phyloP scores from a whole-genome alignment of 1,140 invertebrate species.

The Penaeus vannamei region DNA sequence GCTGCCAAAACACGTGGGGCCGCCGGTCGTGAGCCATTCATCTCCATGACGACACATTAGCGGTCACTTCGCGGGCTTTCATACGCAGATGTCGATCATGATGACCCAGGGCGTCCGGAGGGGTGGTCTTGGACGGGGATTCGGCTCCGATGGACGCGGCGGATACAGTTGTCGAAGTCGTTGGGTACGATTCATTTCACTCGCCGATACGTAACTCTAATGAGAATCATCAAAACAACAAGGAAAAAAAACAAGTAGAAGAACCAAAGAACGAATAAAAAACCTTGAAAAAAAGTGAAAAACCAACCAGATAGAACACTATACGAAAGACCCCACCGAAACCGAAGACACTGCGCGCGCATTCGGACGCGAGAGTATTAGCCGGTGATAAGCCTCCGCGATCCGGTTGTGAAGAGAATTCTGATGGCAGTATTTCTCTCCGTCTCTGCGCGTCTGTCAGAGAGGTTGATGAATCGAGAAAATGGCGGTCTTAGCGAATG shows the following conservation, averaged over 20 bases:
- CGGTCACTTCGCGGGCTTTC: slow-evolving; percentile 61
- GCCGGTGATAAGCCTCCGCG: slow-evolving; percentile 3
- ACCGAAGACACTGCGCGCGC: neutral
- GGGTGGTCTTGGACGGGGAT: neutral
- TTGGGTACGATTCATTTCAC: neutral
- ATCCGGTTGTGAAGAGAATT: neutral
- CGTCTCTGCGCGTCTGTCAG: neutral
- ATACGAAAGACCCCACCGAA: neutral
- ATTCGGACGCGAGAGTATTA: slow-evolving; percentile 2
- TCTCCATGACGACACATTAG: slow-evolving; percentile 62
- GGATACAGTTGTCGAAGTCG: neutral
- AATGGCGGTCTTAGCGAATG: too few species aligned
- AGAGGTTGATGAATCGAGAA: too few species aligned
- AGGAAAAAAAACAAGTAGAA: too few species aligned
- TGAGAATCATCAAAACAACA: too few species aligned
- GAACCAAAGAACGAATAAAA: too few species aligned
- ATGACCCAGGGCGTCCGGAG: slow-evolving; percentile 48
- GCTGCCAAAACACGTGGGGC: slow-evolving; percentile 33
- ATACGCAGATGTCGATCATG: slow-evolving; percentile 55
- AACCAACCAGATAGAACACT: neutral
- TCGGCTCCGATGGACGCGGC: neutral
- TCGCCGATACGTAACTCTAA: neutral
- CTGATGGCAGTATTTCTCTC: neutral
- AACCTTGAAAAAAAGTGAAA: neutral
- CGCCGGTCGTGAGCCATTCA: slow-evolving; percentile 49